Percentiles rank a stretch among this genome's conserved stretches.
Conservation (phyloP, 2,888 invertebrate genomes). For the Gibbula magus region DNA sequence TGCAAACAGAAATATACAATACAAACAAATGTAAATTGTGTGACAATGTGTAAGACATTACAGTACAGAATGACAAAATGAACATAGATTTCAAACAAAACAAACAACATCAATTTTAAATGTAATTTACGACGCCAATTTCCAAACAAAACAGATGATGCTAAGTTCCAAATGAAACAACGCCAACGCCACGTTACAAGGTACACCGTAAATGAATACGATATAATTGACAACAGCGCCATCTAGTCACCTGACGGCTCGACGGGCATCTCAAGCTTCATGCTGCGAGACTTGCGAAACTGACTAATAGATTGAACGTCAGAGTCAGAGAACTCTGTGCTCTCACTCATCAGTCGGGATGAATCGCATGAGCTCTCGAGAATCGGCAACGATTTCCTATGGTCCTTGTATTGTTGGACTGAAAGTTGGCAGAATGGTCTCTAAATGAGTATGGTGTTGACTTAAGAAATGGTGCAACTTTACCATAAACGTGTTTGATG, state of each 20-base stretch:
- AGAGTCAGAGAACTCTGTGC: slow-evolving; percentile 30
- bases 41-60: no score
- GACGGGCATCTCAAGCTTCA: slow-evolving; percentile 70
- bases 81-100: no score
- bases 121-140: no score
- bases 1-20: no score
- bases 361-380: slow-evolving; percentile 32
- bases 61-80: no score
- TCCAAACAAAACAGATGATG: no score
- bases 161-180: no score
- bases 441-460: background rate
- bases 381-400: slow-evolving; percentile 41
- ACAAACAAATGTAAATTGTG: no score
- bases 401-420: slow-evolving; percentile 32
- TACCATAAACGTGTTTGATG: no score
- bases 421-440: background rate
- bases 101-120: no score
- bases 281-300: slow-evolving; percentile 72
- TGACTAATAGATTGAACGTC: slow-evolving; percentile 56
- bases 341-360: slow-evolving; percentile 25
- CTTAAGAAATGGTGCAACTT: background rate
- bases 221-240: background rate
- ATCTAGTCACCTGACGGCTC: slow-evolving; percentile 50
- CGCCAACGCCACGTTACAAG: no score
- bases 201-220: background rate